Conservation (phyloP, 2,113 vertebrate species). For the Anhinga anhinga region DNA sequence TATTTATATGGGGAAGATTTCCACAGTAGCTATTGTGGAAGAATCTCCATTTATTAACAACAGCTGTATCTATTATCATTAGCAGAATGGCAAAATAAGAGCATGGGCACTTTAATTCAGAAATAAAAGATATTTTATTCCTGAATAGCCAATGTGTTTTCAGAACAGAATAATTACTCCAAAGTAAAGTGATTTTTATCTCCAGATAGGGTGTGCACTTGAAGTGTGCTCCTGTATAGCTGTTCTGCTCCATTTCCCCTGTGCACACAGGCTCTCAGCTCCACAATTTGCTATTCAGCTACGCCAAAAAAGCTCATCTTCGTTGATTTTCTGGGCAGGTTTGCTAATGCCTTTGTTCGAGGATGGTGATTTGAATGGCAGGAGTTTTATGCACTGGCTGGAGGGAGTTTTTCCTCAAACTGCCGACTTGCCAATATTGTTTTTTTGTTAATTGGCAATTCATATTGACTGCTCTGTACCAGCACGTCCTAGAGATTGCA, state of each 20-base stretch:
- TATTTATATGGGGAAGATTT: neutral
- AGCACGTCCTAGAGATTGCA: neutral
- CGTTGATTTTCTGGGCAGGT: neutral
- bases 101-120: neutral
- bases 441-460: conserved; percentile 50
- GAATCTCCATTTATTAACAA: neutral
- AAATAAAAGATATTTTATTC: neutral
- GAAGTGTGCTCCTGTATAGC: neutral
- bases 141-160: neutral
- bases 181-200: neutral
- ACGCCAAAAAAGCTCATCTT: neutral
- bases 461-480: neutral
- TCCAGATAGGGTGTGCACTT: neutral
- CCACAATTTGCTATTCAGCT: neutral
- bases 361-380: neutral
- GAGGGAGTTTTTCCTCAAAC: conserved; percentile 9
- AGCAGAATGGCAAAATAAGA: neutral
- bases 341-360: conserved; percentile 2
- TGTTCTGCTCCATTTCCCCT: neutral
- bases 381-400: neutral
- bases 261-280: neutral
- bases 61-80: neutral
- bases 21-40: neutral
- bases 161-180: neutral
- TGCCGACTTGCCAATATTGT: conserved; percentile 34